phyloP scores from a whole-genome alignment of 2,113 vertebrate genomes.

The Argyrosomus japonicus region DNA sequence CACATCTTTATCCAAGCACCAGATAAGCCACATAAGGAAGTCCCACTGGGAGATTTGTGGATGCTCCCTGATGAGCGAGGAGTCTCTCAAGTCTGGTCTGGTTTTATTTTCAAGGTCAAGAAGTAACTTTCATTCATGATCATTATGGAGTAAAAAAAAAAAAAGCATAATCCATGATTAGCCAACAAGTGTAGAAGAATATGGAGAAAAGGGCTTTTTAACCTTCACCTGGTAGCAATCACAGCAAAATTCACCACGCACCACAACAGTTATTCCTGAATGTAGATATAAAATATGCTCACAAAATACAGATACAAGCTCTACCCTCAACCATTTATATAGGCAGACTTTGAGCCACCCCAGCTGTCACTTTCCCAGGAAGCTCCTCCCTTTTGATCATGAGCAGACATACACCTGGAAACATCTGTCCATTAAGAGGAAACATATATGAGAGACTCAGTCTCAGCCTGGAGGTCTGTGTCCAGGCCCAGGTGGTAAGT shows the following conservation, averaged over 20 bases:
- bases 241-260: background rate
- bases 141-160: background rate
- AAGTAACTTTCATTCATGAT: background rate
- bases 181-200: no score
- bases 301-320: background rate
- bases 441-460: no score
- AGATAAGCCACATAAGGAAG: background rate
- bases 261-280: no score
- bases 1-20: no score
- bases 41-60: background rate
- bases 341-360: no score
- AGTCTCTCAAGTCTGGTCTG: background rate
- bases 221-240: background rate
- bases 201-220: background rate
- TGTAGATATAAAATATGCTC: background rate
- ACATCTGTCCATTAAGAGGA: no score
- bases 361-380: no score
- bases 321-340: no score
- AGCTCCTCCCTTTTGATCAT: no score
- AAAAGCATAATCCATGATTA: background rate
- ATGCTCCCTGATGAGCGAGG: background rate
- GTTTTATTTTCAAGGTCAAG: constrained; percentile 4
- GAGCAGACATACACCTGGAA: no score
- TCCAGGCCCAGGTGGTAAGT: no score
- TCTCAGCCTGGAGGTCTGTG: no score